Conservation (phyloP, 2,888 invertebrate species). For the Clitarchus hookeri region DNA sequence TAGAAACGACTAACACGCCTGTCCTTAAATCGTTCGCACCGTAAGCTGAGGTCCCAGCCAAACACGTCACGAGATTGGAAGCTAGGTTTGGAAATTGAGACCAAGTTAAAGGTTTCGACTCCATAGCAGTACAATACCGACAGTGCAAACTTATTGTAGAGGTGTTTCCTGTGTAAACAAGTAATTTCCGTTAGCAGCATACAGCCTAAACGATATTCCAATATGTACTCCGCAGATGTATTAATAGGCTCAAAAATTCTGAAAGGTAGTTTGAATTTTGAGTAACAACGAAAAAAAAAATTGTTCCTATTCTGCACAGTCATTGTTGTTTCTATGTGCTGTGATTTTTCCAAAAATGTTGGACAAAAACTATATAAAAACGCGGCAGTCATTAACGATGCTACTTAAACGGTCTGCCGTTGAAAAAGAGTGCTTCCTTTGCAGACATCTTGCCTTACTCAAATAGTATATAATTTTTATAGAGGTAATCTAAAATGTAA, state of each 20-base stretch:
- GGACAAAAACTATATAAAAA: neutral
- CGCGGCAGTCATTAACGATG: neutral
- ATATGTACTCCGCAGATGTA: no score
- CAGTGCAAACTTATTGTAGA: no score
- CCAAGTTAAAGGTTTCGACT: no score
- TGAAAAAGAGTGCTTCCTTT: neutral
- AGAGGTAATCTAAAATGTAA: neutral
- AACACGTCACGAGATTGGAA: no score
- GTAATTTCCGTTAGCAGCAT: no score
- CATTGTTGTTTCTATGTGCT: neutral
- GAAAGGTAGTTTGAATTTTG: neutral
- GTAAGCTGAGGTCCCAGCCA: no score
- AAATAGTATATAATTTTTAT: neutral
- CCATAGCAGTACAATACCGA: no score
- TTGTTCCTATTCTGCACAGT: conserved; percentile 7
- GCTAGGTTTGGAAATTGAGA: no score
- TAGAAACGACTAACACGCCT: no score
- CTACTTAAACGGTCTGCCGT: neutral
- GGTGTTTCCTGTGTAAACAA: no score
- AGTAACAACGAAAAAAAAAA: neutral
- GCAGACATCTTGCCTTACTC: neutral
- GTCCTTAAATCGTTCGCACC: no score
- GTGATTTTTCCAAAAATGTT: neutral
- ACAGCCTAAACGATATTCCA: no score
- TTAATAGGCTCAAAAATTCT: neutral